A percentile compares a stretch with the other conserved stretches of the same genome.
Conservation (phyloP, 1,140 invertebrate species). For the Atta cephalotes region DNA sequence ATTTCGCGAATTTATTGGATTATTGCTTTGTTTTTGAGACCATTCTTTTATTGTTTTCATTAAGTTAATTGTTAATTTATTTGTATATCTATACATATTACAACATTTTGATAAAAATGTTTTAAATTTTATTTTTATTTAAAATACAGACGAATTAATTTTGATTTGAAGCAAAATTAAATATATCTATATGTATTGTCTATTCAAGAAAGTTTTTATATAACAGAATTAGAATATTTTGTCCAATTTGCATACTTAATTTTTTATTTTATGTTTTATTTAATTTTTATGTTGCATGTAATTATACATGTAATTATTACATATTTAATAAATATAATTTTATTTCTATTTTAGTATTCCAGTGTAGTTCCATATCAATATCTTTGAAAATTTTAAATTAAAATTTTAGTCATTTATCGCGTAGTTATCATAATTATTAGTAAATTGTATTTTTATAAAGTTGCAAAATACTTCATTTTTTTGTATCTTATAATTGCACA, state of each 20-base stretch:
- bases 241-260: not conserved
- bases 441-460: not conserved
- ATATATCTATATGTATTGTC: not conserved
- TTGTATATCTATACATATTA: not conserved
- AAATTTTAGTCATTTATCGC: not conserved
- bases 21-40: not conserved
- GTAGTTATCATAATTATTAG: constrained; percentile 17
- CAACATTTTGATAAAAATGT: constrained; percentile 1
- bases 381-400: not conserved
- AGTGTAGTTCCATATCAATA: not conserved
- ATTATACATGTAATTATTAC: not conserved
- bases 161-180: not conserved
- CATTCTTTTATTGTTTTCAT: not conserved
- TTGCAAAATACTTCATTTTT: not conserved
- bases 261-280: not conserved
- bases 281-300: not conserved
- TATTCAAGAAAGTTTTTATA: not conserved
- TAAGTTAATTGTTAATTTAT: constrained; percentile 24
- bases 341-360: not conserved
- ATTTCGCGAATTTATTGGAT: constrained; percentile 3
- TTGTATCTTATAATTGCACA: constrained; percentile 6
- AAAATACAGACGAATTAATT: constrained; percentile 15
- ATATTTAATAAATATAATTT: not conserved
- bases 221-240: not conserved
- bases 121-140: constrained; percentile 4